phyloP scores from a whole-genome alignment of 53 echinoderm and acorn worm genomes.

The Hippasteria phrygiana region DNA sequence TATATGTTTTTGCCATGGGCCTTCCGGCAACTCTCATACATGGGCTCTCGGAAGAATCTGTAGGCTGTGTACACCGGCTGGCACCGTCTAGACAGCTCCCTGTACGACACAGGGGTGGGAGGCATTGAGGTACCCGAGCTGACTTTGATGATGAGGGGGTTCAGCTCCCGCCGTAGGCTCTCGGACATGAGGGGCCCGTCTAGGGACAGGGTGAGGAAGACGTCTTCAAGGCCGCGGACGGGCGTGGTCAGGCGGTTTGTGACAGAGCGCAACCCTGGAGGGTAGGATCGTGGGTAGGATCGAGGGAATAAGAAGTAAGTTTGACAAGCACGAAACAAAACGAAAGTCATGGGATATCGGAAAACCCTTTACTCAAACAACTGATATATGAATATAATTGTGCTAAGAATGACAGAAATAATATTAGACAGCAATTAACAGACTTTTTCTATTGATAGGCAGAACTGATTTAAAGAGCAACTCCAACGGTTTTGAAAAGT shows the following conservation, averaged over 20 bases:
- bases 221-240: slow-evolving; percentile 88
- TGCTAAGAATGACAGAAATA: too few species aligned
- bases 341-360: too few species aligned
- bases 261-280: slow-evolving; percentile 84
- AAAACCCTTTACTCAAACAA: too few species aligned
- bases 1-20: slow-evolving; percentile 82
- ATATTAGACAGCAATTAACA: too few species aligned
- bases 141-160: slow-evolving; percentile 94
- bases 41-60: slow-evolving; percentile 80
- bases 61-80: slow-evolving; percentile 85
- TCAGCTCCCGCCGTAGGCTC: slow-evolving; percentile 78
- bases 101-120: slow-evolving; percentile 73
- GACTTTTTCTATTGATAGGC: too few species aligned
- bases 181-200: slow-evolving; percentile 97
- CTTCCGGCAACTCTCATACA: slow-evolving; percentile 77
- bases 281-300: background rate
- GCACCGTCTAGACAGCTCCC: slow-evolving; percentile 79
- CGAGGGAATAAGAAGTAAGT: background rate
- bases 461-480: too few species aligned
- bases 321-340: background rate
- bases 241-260: slow-evolving; percentile 87
- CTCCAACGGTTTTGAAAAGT: too few species aligned
- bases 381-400: too few species aligned
- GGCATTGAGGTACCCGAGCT: slow-evolving; percentile 82
- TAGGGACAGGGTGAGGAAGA: slow-evolving; percentile 95